These are phyloP conservation scores for Drosophila watanabei DNA, from an alignment of 1,140 invertebrate genomes.

Conservation along the genomic window DNA sequence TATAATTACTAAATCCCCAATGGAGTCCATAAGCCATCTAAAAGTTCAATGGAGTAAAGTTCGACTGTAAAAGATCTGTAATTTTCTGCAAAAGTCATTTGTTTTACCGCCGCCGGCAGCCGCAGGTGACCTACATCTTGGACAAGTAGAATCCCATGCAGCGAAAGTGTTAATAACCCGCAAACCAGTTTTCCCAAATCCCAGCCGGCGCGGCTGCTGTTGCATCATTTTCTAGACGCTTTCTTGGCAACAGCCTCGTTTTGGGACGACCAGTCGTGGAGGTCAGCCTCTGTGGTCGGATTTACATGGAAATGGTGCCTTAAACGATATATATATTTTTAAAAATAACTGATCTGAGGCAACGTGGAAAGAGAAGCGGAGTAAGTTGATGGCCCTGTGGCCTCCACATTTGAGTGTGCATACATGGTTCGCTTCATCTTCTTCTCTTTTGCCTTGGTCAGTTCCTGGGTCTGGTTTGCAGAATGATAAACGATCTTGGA, in stretches of 20 bases:
- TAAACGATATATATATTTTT: constrained; percentile 56
- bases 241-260: constrained; percentile 58
- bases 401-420: constrained; percentile 62
- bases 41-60: neutral
- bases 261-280: constrained; percentile 40
- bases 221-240: constrained; percentile 80
- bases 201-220: constrained; percentile 41
- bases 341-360: constrained; percentile 38
- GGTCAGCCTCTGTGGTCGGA: constrained; percentile 65
- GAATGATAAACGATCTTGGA: constrained; percentile 50
- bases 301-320: constrained; percentile 78
- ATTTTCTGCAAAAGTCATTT: constrained; percentile 21
- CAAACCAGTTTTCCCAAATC: constrained; percentile 65
- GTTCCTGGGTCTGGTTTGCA: constrained; percentile 47
- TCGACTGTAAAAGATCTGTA: neutral
- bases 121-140: constrained; percentile 70
- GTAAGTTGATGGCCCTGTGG: constrained; percentile 68
- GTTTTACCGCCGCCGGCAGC: constrained; percentile 24
- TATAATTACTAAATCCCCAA: neutral
- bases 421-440: constrained; percentile 46
- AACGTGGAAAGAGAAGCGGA: constrained; percentile 42
- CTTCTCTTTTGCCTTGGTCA: constrained; percentile 36
- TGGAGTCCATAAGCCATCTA: neutral
- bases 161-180: constrained; percentile 80
- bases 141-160: constrained; percentile 65